Conservation (phyloP, 2,113 vertebrate genomes). For the Elephas maximus region DNA sequence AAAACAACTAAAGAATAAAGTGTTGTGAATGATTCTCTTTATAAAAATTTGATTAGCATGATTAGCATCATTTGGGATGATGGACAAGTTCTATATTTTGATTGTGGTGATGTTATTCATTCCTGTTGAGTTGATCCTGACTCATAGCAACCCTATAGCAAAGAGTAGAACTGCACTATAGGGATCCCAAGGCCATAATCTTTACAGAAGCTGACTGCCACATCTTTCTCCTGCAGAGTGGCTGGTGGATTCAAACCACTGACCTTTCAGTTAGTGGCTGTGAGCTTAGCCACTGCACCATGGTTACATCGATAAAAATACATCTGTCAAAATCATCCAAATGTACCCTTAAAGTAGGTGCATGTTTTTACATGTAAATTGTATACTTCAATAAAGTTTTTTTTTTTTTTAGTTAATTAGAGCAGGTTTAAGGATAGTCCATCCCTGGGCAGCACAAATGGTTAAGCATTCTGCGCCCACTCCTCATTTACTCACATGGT, state of each 20-base stretch:
- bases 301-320: neutral
- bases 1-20: neutral
- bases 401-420: neutral
- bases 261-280: neutral
- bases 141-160: neutral
- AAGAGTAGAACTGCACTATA: neutral
- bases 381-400: neutral
- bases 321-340: neutral
- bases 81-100: no score
- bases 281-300: neutral
- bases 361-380: rapidly evolving
- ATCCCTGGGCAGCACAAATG: neutral
- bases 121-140: no score
- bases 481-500: no score
- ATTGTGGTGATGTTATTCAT: no score
- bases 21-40: neutral
- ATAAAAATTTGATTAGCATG: neutral
- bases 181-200: neutral
- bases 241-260: neutral
- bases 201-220: neutral
- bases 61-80: neutral
- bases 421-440: neutral
- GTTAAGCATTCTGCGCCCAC: neutral
- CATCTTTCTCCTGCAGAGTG: neutral
- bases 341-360: neutral